These are phyloP conservation scores for Marronus borbonicus DNA, from an alignment of 2,888 invertebrate species.

Conservation along the genomic window DNA sequence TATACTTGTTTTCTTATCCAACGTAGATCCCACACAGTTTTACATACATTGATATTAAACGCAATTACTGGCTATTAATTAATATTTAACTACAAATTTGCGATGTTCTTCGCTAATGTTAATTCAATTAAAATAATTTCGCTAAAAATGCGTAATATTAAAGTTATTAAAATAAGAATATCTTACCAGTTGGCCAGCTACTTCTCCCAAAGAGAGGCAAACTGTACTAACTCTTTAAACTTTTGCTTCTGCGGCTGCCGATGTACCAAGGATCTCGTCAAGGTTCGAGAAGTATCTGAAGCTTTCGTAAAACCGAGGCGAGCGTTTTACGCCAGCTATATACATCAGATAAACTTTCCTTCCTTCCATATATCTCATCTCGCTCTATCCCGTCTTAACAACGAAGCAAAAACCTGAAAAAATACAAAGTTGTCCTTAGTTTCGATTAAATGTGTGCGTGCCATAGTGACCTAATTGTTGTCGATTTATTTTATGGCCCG, in stretches of 20 bases:
- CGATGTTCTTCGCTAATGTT: no score
- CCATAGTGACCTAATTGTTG: slow-evolving; percentile 48
- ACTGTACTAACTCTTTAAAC: slow-evolving; percentile 47
- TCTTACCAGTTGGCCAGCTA: slow-evolving; percentile 49
- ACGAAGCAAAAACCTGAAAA: slow-evolving; percentile 20
- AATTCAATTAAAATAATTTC: neutral
- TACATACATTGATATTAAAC: neutral
- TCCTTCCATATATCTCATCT: slow-evolving; percentile 28
- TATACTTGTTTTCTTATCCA: neutral
- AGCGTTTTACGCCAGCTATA: slow-evolving; percentile 13
- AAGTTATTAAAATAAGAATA: slow-evolving; percentile 18
- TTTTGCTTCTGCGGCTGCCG: slow-evolving; percentile 23
- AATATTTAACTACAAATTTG: neutral
- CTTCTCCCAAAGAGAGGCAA: slow-evolving; percentile 48
- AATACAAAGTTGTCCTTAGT: slow-evolving; percentile 23
- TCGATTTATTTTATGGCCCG: slow-evolving; percentile 45
- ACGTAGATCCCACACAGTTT: slow-evolving; percentile 4
- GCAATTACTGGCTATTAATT: neutral
- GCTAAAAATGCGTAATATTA: slow-evolving; percentile 6
- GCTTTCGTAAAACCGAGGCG: slow-evolving; percentile 36
- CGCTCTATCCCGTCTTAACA: slow-evolving; percentile 20
- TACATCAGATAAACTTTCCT: slow-evolving; percentile 42
- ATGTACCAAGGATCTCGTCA: slow-evolving; percentile 37
- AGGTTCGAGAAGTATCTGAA: slow-evolving; percentile 44
- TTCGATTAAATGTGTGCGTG: slow-evolving; percentile 29